Evolutionary conservation across 2,888 invertebrate genomes (phyloP), one percentile per base, ranked within the genome.

Genomic region (Raillietiella orientalis): DNA sequence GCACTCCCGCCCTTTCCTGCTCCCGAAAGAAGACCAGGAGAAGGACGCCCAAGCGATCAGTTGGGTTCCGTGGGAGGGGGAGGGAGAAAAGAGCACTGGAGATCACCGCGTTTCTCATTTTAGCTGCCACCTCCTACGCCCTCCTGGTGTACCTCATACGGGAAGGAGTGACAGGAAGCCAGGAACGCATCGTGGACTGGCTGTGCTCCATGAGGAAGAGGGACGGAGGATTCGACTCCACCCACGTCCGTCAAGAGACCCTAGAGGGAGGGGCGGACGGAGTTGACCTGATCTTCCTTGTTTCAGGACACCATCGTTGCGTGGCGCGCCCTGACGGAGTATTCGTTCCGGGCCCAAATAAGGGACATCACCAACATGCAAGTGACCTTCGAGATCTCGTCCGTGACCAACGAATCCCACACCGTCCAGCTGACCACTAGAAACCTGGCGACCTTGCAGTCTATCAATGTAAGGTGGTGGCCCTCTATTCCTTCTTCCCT

Each of bases 121-220:
- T 49, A 1, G 47, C 48, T 32, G 39, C 49, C 1, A 50, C 51
- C 0, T 40, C 48, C 2, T 52, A 52, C 32, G 52, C 49, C 3
- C 36, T 52, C 11, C 36, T 52, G 31, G 41, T 47, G 2, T 47
- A 47, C 31, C 30, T 38, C 12, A 31, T 33, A 8, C 31, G 38
- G 22, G 38, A 37, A 22, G 37, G 38, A 15, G 26, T 32, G 11
- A 29, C 26, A 2, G 25, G 33, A 26, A 30, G 36, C 2, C 35
- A 38, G 27, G 41, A 40, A 26, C 33, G 34, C 24, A 40, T 42
- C 9, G 42, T 42, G 5, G 30, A 35, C 11, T 42, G 38, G 37
- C 33, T 42, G n/a, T 38, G 38, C 20, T 33, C 32, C 14, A 41
- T 41, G 40, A 25, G 42, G 19, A 33, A 33, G 14, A 32, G 35